phyloP scores from a whole-genome alignment of 2,888 invertebrate species.

The Drosophila stalkeri region DNA sequence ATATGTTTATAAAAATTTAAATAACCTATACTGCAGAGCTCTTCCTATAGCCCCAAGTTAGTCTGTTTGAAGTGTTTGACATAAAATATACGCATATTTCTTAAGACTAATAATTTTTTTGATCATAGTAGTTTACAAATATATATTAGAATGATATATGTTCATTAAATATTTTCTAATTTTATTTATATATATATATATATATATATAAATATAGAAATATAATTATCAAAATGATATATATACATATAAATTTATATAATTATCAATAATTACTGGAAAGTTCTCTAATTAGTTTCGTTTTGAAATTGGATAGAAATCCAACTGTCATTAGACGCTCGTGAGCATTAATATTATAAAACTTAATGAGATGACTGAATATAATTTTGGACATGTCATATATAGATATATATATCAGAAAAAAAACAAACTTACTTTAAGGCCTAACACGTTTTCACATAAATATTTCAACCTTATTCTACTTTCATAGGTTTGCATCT shows the following conservation, averaged over 20 bases:
- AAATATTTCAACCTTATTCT: neutral
- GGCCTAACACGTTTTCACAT: neutral
- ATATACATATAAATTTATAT: neutral
- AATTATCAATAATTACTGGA: neutral
- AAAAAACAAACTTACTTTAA: neutral
- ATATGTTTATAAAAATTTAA: neutral
- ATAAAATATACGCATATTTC: neutral
- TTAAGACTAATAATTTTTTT: too few species aligned
- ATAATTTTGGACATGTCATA: neutral
- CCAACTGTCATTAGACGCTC: neutral
- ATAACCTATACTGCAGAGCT: neutral
- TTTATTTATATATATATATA: neutral
- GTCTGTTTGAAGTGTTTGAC: neutral
- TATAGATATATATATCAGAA: neutral
- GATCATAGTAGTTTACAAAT: neutral
- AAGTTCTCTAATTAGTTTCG: neutral
- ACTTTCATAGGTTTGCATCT: neutral
- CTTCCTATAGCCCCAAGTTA: neutral
- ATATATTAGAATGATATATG: neutral
- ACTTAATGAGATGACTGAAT: neutral
- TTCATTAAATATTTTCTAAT: neutral
- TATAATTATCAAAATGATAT: neutral
- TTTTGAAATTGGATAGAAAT: neutral
- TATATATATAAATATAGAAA: neutral
- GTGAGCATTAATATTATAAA: conserved; percentile 1